These are phyloP conservation scores for Gnathonemus echidnorhynchus DNA, from an alignment of 2,113 vertebrate species.

Conservation along the genomic window DNA sequence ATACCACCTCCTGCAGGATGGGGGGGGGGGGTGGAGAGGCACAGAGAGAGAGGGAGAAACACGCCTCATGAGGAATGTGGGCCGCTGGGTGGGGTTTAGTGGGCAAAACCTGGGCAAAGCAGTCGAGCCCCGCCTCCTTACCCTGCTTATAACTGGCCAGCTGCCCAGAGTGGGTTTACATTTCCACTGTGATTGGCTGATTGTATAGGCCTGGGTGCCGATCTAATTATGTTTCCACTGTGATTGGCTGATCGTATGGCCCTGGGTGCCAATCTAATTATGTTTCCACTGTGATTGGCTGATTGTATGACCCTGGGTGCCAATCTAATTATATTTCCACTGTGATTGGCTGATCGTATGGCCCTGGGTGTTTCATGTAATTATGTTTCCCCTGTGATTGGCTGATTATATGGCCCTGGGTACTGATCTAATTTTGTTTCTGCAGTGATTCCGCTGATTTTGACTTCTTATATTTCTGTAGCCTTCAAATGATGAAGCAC, in stretches of 20 bases:
- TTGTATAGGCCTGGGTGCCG: background rate
- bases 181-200: constrained; percentile 1
- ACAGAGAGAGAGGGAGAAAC: background rate
- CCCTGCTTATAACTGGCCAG: background rate
- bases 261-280: background rate
- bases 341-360: background rate
- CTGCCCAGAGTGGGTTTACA: background rate
- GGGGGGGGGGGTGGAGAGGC: background rate
- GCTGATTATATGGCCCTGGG: background rate
- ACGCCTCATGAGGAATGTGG: background rate
- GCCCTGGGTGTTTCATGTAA: background rate
- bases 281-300: background rate
- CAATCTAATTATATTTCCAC: background rate
- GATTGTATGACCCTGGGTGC: background rate
- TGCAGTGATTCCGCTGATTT: background rate
- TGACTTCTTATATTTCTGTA: background rate
- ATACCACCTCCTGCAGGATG: constrained; percentile 8
- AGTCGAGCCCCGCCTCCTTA: background rate
- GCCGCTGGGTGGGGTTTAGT: background rate
- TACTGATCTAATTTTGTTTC: background rate
- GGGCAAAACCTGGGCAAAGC: background rate
- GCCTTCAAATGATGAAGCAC: background rate
- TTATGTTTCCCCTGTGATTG: background rate
- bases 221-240: background rate
- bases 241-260: background rate